These are phyloP conservation scores for Aleiodes leptofemur DNA, from an alignment of 2,888 invertebrate species.

Conservation along the genomic window DNA sequence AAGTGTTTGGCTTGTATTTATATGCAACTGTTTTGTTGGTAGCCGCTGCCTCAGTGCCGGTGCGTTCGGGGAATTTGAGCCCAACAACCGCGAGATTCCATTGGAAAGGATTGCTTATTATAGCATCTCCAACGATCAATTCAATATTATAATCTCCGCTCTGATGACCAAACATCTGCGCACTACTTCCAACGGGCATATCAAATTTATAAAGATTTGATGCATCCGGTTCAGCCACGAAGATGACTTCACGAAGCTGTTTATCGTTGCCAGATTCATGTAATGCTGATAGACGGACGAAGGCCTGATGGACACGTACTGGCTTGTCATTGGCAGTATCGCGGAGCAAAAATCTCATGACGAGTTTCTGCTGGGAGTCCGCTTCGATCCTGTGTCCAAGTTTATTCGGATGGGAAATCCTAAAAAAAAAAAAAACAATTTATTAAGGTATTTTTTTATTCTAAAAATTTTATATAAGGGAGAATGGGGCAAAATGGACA, in stretches of 20 bases:
- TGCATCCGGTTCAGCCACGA: slow-evolving; percentile 92
- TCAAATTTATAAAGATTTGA: slow-evolving; percentile 91
- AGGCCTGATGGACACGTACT: slow-evolving; percentile 90
- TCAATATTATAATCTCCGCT: slow-evolving; percentile 89
- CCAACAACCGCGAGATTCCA: slow-evolving; percentile 90
- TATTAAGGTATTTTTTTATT: neutral
- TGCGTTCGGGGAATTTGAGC: slow-evolving; percentile 80
- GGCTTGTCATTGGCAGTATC: slow-evolving; percentile 83
- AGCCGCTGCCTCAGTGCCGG: slow-evolving; percentile 61
- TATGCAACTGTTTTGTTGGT: slow-evolving; percentile 65
- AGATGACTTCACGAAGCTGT: slow-evolving; percentile 90
- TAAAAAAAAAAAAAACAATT: slow-evolving; percentile 63
- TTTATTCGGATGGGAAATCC: slow-evolving; percentile 85
- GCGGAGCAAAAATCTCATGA: slow-evolving; percentile 86
- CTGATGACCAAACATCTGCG: slow-evolving; percentile 85
- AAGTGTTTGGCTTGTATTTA: slow-evolving; percentile 70
- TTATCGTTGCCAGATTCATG: slow-evolving; percentile 67
- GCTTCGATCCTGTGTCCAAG: slow-evolving; percentile 84
- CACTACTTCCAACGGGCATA: slow-evolving; percentile 89
- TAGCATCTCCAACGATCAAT: slow-evolving; percentile 93
- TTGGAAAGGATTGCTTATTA: slow-evolving; percentile 91
- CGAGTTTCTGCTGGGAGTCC: slow-evolving; percentile 92
- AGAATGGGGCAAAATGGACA: too few species aligned
- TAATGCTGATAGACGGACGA: slow-evolving; percentile 84
- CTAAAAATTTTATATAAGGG: too few species aligned